Conservation (phyloP, 2,797 vertebrate species). For the Aulostomus chinensis region DNA sequence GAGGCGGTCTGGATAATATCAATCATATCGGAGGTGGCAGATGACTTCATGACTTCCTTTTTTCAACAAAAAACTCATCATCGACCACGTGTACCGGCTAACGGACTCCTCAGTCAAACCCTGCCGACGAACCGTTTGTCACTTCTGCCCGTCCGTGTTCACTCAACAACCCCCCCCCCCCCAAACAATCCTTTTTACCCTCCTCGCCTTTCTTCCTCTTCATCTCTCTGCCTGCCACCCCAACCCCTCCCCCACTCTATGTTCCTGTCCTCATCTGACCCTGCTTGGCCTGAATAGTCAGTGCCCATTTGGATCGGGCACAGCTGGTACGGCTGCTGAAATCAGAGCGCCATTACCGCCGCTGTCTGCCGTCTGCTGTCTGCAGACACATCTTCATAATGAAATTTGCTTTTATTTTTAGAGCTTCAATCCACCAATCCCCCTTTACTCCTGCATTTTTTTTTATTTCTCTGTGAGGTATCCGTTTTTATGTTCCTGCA, state of each 20-base stretch:
- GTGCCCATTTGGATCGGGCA: conserved; percentile 56
- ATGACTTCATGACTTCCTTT: conserved; percentile 1
- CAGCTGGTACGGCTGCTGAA: conserved; percentile 63
- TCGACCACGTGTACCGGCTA: conserved; percentile 2
- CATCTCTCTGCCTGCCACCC: conserved; percentile 26
- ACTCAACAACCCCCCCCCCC: background rate
- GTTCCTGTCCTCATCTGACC: conserved; percentile 69
- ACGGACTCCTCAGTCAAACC: conserved; percentile 4
- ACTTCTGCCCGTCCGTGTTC: conserved; percentile 43
- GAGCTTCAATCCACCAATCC: background rate
- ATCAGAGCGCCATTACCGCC: conserved; percentile 40
- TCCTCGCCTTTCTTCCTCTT: conserved; percentile 30
- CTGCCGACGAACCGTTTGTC: conserved; percentile 33
- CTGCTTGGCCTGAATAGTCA: conserved; percentile 45
- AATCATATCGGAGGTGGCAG: background rate
- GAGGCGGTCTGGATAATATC: background rate
- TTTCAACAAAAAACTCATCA: conserved; percentile 7
- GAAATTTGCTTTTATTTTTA: conserved; percentile 3
- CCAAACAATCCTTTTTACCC: conserved; percentile 21
- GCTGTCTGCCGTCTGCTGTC: conserved; percentile 15
- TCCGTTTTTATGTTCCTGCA: background rate
- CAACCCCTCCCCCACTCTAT: conserved; percentile 6
- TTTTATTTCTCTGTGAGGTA: background rate
- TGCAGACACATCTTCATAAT: conserved; percentile 20
- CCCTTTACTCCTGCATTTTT: background rate